These are phyloP conservation scores for Pluvianellus socialis DNA, from an alignment of 2,113 vertebrate genomes.

Conservation along the genomic window DNA sequence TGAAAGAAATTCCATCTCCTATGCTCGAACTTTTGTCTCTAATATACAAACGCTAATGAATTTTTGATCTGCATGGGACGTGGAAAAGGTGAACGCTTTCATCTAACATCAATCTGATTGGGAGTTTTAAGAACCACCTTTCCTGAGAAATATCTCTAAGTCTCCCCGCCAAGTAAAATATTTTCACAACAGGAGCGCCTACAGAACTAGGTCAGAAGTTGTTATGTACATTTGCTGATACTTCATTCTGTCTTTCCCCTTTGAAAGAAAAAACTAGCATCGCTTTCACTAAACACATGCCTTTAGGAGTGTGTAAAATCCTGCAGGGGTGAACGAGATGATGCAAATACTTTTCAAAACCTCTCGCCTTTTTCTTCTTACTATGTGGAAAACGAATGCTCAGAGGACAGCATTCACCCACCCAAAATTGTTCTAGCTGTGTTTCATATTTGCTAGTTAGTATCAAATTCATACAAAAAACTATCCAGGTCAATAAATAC, in stretches of 20 bases:
- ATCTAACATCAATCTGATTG: neutral
- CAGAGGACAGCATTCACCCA: neutral
- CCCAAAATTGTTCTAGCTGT: neutral
- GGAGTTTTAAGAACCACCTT: neutral
- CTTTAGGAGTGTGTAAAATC: neutral
- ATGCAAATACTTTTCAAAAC: neutral
- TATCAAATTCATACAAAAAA: neutral
- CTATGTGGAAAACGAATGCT: neutral
- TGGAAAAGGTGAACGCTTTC: neutral
- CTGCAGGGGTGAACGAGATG: neutral
- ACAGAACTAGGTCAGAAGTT: neutral
- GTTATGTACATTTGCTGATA: neutral
- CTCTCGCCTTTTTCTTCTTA: neutral
- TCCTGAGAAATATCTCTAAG: neutral
- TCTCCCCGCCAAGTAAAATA: neutral
- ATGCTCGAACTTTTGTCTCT: neutral
- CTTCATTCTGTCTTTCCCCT: neutral
- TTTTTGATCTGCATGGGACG: neutral
- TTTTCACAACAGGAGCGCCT: neutral
- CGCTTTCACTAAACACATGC: neutral
- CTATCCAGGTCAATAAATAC: neutral
- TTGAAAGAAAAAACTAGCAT: neutral
- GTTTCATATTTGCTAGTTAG: neutral
- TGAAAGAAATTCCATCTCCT: neutral
- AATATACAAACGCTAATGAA: neutral